These are phyloP conservation scores for Aricia agestis DNA, from an alignment of 1,140 invertebrate species.

Conservation along the genomic window DNA sequence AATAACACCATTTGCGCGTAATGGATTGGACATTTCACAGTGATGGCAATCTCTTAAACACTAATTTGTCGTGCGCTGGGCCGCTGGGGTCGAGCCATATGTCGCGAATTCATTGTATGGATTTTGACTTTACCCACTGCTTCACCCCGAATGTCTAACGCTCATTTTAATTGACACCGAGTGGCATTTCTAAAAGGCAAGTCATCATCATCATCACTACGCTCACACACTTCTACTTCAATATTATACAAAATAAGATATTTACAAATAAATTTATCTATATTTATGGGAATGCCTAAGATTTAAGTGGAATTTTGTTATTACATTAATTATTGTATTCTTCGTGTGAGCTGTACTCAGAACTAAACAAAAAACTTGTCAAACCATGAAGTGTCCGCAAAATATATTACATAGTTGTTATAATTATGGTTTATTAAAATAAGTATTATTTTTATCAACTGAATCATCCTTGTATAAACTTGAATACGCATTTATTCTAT, in stretches of 20 bases:
- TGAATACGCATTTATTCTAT: background rate
- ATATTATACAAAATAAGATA: no score
- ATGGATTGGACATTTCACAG: conserved; percentile 57
- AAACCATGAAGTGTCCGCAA: background rate
- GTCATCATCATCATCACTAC: background rate
- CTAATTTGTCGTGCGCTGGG: conserved; percentile 50
- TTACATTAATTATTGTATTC: background rate
- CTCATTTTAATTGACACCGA: conserved; percentile 42
- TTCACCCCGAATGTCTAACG: conserved; percentile 21
- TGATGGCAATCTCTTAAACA: conserved; percentile 67
- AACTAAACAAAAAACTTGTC: background rate
- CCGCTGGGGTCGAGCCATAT: conserved; percentile 47
- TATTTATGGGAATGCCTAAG: background rate
- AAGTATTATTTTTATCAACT: background rate
- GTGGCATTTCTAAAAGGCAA: conserved; percentile 15
- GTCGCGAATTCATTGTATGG: conserved; percentile 37
- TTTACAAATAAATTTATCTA: no score
- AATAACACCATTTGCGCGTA: conserved; percentile 66
- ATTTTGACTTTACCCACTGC: conserved; percentile 31
- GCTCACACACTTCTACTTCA: no score
- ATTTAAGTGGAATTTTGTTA: background rate
- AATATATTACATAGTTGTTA: background rate
- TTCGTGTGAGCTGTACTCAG: background rate
- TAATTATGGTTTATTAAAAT: background rate
- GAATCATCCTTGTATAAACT: background rate